These are phyloP conservation scores for Mesoligia furuncula DNA, from an alignment of 2,888 invertebrate genomes.

Conservation along the genomic window DNA sequence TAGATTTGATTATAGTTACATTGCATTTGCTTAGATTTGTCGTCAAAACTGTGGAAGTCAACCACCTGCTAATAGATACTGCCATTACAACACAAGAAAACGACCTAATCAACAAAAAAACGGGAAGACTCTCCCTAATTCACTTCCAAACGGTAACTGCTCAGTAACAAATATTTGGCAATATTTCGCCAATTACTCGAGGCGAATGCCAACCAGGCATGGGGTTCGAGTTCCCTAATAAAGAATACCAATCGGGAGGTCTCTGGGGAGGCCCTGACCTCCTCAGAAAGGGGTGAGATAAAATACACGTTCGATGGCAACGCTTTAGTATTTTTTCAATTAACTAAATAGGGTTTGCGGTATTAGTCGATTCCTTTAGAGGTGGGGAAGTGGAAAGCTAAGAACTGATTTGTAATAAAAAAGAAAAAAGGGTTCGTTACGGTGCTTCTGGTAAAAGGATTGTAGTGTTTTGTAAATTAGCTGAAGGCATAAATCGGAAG, in stretches of 20 bases:
- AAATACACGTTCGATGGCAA: conserved; percentile 71
- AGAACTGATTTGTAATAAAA: conserved; percentile 50
- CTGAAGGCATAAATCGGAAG: not conserved
- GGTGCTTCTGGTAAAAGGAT: conserved; percentile 29
- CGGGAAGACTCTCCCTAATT: conserved; percentile 58
- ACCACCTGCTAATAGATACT: not conserved
- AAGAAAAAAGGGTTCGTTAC: not conserved
- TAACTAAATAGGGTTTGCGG: conserved; percentile 75
- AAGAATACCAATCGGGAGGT: conserved; percentile 80
- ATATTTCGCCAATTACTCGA: conserved; percentile 80
- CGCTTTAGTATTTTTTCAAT: conserved; percentile 80
- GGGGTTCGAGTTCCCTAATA: conserved; percentile 76
- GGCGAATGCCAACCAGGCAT: conserved; percentile 76
- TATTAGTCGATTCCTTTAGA: conserved; percentile 53
- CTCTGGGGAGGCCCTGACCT: conserved; percentile 80
- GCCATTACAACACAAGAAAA: not conserved
- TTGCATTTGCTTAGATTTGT: not conserved
- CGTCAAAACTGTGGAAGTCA: not conserved
- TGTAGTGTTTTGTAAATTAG: conserved; percentile 32
- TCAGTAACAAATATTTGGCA: conserved; percentile 69
- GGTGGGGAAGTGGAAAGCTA: conserved; percentile 39
- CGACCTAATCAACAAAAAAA: conserved; percentile 27
- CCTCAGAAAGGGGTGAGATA: conserved; percentile 78
- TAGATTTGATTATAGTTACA: too few relatives aligned
- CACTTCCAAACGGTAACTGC: conserved; percentile 58